Base-by-base conservation (phyloP, 2,113 vertebrate genomes). In the Ailuropoda melanoleuca region DNA sequence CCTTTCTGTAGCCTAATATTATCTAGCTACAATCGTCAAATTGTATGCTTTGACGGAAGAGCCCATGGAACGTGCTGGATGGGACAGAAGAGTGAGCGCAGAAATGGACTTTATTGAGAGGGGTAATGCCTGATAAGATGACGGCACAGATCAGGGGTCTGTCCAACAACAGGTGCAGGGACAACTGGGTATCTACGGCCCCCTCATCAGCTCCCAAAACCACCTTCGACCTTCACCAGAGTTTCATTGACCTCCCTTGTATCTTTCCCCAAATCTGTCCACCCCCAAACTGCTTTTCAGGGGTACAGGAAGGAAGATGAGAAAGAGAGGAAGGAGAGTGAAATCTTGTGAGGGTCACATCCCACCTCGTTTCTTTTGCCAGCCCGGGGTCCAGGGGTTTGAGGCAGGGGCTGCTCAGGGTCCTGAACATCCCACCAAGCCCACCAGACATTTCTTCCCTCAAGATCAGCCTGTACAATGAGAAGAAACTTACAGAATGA, bases 41-140 rank as follows among this genome's bases (percentile, higher is more conserved):
- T 62, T 4, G 8, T 0, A 6, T 0, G 6, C 39, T 5, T 11
- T 10, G 58, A 46, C 8, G 4, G 37, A 55, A 86, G n/a, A 8
- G 7, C 7, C 43, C 3, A 1, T 3, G 5, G 26, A 21, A 37
- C 7, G 6, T 21, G 21, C 8, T 81, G 8, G 34, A 19, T 46
- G 23, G 13, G 21, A 29, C 2, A 0, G 9, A 66, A 83, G 34
- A 19, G 19, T 1, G 17, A 23, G 8, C 6, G 1, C 10, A 82
- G 48, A n/a, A 75, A 46, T 4, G 31, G 50, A 19, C 39, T 43
- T 60, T 24, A 10, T 10, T 53, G 18, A 3, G 3, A 31, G 39
- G 14, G 21, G 78, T 19, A 1, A 3, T 4, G 6, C 29, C 3
- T 50, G n/a, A 75, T 13, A 14, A 72, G 18, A 24, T 39, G 77